These are phyloP conservation scores for Myiopsitta monachus DNA, from an alignment of 2,113 vertebrate genomes.

Conservation along the genomic window DNA sequence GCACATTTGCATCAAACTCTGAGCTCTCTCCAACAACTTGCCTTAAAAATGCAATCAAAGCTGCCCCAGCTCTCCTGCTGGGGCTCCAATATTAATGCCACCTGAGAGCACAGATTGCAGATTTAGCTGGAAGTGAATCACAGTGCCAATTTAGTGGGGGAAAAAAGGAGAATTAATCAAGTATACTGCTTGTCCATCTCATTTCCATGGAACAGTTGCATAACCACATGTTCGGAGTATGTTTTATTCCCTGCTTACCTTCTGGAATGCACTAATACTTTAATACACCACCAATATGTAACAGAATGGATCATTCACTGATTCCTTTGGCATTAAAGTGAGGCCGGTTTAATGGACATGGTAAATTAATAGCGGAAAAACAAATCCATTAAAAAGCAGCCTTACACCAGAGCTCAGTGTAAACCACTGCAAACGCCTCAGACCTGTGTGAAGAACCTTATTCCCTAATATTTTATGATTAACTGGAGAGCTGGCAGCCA, in stretches of 20 bases:
- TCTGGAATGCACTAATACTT: slow-evolving; percentile 52
- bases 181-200: slow-evolving; percentile 52
- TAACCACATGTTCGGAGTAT: slow-evolving; percentile 43
- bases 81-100: slow-evolving; percentile 56
- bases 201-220: slow-evolving; percentile 59
- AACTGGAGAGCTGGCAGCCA: background rate
- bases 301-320: background rate
- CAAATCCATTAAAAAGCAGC: background rate
- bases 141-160: background rate
- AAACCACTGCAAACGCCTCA: background rate
- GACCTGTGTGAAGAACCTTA: background rate
- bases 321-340: background rate
- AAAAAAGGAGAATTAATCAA: slow-evolving; percentile 24
- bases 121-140: slow-evolving; percentile 62
- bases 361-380: slow-evolving; percentile 17
- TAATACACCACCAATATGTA: slow-evolving; percentile 15
- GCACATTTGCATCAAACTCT: slow-evolving; percentile 20
- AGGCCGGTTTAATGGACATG: background rate
- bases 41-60: slow-evolving; percentile 40
- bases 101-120: slow-evolving; percentile 53
- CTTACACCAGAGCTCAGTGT: background rate
- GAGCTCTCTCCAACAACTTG: background rate
- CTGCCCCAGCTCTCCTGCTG: slow-evolving; percentile 20
- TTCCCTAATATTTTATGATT: background rate
- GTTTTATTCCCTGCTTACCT: slow-evolving; percentile 53